Base-by-base conservation (phyloP, 1,140 invertebrate genomes). In the Gerris buenoi region DNA sequence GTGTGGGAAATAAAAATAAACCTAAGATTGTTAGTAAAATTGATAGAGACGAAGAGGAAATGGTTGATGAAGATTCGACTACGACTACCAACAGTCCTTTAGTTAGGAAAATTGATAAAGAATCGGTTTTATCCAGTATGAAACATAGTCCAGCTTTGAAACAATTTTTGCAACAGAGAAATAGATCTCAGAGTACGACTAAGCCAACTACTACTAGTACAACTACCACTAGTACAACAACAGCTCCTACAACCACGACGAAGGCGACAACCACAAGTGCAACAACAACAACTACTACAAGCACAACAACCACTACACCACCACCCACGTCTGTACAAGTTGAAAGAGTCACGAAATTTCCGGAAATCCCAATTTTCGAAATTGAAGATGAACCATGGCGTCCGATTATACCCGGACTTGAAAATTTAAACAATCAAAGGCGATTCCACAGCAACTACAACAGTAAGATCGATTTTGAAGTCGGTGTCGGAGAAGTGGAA, bases 401-500 rank as follows among this genome's bases (percentile, higher is more conserved):
- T 60, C 70, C 70, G 2, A 65, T 71, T 1, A 27, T 71, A 29
- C 70, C 70, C 22, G 66, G 65, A 3, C 33, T 68, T 56, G 15
- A 62, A 59, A 58, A 63, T 65, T 10, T 46, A 5, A 28, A 65
- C 65, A 3, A 58, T 63, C n/a, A n/a, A n/a, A 18, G 60, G 63
- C 64, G 33, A 56, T 56, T 64, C 63, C 10, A 3, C 56, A 18
- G 22, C 22, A 66, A 27, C 25, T 33, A 56, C 25, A 64, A 65
- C n/a, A 66, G 65, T 27, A 61, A 64, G 15, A 66, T 68, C 22
- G 65, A 66, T 33, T 67, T 66, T 29, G 59, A 61, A 2, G 62
- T 61, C 57, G 70, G 70, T 1, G 58, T 71, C 0, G 71, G 71
- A 22, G 69, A 70, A 60, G 71, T 67, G 13, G 71, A 72, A 70